Percentiles rank a stretch among this genome's conserved stretches.
Conservation (phyloP, 1,140 invertebrate species). For the Mactra quadrangularis region DNA sequence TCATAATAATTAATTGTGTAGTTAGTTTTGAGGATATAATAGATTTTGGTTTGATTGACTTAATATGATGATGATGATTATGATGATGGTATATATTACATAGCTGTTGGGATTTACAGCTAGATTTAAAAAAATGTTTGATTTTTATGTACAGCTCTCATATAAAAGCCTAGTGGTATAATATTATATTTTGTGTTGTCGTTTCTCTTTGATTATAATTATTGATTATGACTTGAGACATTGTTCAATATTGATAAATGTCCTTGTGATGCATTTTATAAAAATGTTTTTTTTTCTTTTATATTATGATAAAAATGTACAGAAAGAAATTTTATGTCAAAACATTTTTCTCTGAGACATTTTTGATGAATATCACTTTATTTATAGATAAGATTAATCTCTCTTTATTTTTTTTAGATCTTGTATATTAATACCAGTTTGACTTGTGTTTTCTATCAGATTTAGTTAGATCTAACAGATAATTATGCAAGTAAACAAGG, state of each 20-base stretch:
- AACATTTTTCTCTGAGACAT: no score
- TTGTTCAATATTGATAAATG: conserved; percentile 28
- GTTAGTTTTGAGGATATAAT: conserved; percentile 42
- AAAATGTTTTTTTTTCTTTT: conserved; percentile 26
- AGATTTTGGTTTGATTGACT: neutral
- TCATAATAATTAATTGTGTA: conserved; percentile 52
- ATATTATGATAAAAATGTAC: no score
- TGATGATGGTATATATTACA: no score
- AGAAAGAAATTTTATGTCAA: no score
- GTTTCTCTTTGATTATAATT: conserved; percentile 19
- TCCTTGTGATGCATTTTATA: conserved; percentile 35
- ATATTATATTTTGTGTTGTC: conserved; percentile 47
- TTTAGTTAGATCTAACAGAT: no score
- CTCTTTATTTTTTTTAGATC: no score
- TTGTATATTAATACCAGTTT: no score
- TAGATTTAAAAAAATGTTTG: conserved; percentile 1
- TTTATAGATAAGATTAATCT: no score
- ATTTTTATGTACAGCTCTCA: conserved; percentile 41
- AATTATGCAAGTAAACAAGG: no score
- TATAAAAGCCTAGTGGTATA: conserved; percentile 23
- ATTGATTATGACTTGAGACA: conserved; percentile 21
- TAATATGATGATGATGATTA: conserved; percentile 3
- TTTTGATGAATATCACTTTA: no score
- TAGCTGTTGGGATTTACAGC: no score
- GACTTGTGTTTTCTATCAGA: no score